Conservation (phyloP, 1,140 invertebrate species). For the Doryteuthis pealeii region DNA sequence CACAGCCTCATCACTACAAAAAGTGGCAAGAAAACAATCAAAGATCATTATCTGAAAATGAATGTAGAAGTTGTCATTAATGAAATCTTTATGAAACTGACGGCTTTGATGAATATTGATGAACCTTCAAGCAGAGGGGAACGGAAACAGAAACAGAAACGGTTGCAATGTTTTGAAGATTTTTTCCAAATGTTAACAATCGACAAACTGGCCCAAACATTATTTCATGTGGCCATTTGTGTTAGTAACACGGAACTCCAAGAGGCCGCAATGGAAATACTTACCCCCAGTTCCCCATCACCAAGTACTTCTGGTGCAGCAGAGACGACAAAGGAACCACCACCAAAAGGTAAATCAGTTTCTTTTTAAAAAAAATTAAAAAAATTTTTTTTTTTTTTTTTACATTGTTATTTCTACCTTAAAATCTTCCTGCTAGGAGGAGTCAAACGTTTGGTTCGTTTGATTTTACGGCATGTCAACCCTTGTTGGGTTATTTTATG, state of each 20-base stretch:
- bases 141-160: conserved; percentile 21
- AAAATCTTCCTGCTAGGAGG: not conserved
- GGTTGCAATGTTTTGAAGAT: conserved; percentile 22
- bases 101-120: conserved; percentile 29
- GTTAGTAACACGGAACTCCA: conserved; percentile 40
- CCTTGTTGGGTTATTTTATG: too few relatives aligned
- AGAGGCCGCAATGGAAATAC: conserved; percentile 36
- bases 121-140: conserved; percentile 17
- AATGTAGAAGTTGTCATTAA: conserved; percentile 34
- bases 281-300: conserved; percentile 19
- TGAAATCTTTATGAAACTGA: conserved; percentile 50
- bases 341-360: conserved; percentile 43
- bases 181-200: conserved; percentile 31
- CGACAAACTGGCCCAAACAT: conserved; percentile 27
- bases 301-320: conserved; percentile 3
- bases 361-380: conserved; percentile 34
- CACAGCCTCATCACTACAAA: conserved; percentile 31
- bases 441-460: not conserved
- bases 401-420: too few relatives aligned
- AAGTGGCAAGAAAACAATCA: conserved; percentile 25
- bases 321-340: conserved; percentile 31
- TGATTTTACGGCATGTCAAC: too few relatives aligned
- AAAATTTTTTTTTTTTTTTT: conserved; percentile 22
- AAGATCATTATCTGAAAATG: conserved; percentile 35
- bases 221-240: conserved; percentile 49